Conservation (phyloP, 2,888 invertebrate species). For the Altica lythri region DNA sequence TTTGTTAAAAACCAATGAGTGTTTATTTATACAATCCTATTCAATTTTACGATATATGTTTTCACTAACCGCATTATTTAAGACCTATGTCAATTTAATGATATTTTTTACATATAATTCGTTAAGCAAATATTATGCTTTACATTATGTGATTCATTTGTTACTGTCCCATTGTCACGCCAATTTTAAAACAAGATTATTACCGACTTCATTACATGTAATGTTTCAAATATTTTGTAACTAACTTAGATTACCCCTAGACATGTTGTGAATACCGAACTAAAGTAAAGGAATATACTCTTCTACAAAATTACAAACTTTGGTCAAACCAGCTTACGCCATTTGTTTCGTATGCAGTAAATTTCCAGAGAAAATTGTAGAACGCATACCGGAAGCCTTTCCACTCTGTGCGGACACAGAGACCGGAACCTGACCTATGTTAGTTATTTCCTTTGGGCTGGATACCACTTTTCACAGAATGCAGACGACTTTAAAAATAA, state of each 20-base stretch:
- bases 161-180: no score
- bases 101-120: no score
- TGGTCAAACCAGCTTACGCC: constrained; percentile 7
- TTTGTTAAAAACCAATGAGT: no score
- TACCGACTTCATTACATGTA: constrained; percentile 7
- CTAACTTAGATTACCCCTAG: constrained; percentile 7
- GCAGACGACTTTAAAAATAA: neutral
- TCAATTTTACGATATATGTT: no score
- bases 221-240: constrained; percentile 11
- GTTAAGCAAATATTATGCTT: no score
- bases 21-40: no score
- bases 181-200: no score
- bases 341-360: constrained; percentile 27
- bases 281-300: constrained; percentile 8
- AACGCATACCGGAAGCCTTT: constrained; percentile 23
- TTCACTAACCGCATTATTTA: no score
- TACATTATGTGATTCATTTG: no score
- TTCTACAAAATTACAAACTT: constrained; percentile 22
- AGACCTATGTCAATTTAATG: no score
- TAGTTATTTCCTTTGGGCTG: constrained; percentile 24
- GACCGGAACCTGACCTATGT: constrained; percentile 19
- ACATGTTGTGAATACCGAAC: constrained; percentile 15
- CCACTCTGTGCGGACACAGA: constrained; percentile 15
- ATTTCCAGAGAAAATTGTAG: constrained; percentile 19
- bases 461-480: constrained; percentile 5